Evolutionary conservation across 2,113 vertebrate species (phyloP).

Genomic region (Neodon shergylaensis): DNA sequence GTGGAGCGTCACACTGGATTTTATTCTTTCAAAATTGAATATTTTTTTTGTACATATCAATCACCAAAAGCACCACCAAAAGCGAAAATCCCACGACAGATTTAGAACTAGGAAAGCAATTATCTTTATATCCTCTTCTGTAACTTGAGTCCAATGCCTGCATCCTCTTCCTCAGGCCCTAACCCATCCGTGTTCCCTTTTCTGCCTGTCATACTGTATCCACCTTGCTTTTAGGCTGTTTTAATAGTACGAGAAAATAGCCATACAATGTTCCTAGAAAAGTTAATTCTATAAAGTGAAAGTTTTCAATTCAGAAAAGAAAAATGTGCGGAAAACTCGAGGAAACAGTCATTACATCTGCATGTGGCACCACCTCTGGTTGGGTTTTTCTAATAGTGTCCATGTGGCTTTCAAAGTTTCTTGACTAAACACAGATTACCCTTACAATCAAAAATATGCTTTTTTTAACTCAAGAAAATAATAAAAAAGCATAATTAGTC

Average conservation of each 20-base stretch:
- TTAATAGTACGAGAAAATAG: background rate
- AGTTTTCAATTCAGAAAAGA: background rate
- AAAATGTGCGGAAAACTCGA: background rate
- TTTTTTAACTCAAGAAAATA: constrained; percentile 1
- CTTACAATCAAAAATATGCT: background rate
- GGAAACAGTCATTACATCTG: background rate
- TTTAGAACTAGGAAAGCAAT: background rate
- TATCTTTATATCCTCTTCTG: background rate
- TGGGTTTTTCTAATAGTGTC: background rate
- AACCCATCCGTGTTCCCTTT: background rate
- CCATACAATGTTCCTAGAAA: background rate
- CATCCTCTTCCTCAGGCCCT: too few relatives aligned
- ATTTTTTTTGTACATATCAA: background rate
- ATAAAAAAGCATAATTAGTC: background rate
- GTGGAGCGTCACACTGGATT: background rate
- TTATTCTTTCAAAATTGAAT: background rate
- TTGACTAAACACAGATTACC: background rate
- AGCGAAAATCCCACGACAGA: background rate
- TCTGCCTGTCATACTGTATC: background rate
- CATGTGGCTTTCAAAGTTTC: background rate
- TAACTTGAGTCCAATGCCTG: background rate
- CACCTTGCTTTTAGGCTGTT: background rate
- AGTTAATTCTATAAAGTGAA: background rate
- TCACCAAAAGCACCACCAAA: background rate
- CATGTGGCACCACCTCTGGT: background rate